A percentile compares a stretch with the other conserved stretches of the same genome.
Evolutionary conservation across 1,140 invertebrate genomes (phyloP).

Genomic region (Apis mellifera): DNA sequence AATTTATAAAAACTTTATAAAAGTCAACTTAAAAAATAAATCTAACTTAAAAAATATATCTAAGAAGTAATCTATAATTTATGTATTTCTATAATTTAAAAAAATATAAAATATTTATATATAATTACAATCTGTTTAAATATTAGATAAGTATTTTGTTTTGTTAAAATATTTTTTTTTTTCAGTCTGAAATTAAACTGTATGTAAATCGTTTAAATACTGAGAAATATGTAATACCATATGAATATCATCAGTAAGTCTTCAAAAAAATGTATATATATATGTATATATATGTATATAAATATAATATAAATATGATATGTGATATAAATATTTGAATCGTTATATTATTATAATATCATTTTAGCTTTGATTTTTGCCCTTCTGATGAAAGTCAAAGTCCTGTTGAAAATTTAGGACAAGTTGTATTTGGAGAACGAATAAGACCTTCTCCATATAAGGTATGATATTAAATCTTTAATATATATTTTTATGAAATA

Average conservation of each 20-base stretch:
- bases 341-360: background rate
- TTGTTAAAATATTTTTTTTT: constrained; percentile 66
- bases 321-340: constrained; percentile 74
- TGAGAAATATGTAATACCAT: constrained; percentile 97
- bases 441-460: constrained; percentile 96
- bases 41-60: no score
- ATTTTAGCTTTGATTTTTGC: constrained; percentile 94
- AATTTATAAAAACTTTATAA: background rate
- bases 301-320: constrained; percentile 56
- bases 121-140: background rate
- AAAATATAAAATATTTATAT: background rate
- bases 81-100: background rate
- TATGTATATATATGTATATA: constrained; percentile 73
- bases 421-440: constrained; percentile 99
- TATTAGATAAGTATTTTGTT: background rate
- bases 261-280: background rate
- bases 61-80: background rate
- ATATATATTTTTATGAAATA: background rate
- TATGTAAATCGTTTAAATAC: constrained; percentile 98
- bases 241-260: constrained; percentile 94
- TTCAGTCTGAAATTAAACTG: constrained; percentile 91
- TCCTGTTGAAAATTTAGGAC: constrained; percentile 98
- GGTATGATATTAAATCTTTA: constrained; percentile 72
- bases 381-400: constrained; percentile 85
- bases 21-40: background rate